Evolutionary conservation across 2,797 vertebrate genomes (phyloP), one percentile per base, ranked within the genome.

Genomic region (Sebastes alutus): DNA sequence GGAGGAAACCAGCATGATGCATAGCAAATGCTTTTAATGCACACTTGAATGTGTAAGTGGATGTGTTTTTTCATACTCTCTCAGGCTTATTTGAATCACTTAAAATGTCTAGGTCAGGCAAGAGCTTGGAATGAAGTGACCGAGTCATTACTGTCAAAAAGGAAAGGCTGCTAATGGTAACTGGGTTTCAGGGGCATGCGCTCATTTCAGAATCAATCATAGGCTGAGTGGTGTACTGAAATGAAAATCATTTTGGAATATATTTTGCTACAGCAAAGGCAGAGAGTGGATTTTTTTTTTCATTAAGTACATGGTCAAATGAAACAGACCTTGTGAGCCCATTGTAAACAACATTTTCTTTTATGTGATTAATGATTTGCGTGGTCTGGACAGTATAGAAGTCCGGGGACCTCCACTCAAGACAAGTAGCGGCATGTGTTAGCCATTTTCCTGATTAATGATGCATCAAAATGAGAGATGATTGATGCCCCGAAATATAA

Each of bases 381-480:
- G 32, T 76, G 76, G 80, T 88, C 82, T 93, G 84, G 81, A 89
- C 73, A 88, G 73, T 76, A 72, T 81, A 83, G 60, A 71, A 70
- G 72, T 80, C 10, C 32, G 69, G 30, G 81, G 72, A 87, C 84
- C 85, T 88, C 84, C 82, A 63, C 64, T 91, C 56, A 84, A 89
- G 80, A 92, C 79, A 87, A 89, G 88, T 78, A 89, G 87, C 75
- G 74, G 87, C 88, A 94, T 90, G 77, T 95, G 93, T 90, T 88
- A 92, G 73, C 77, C 75, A 91, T 95, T 95, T 92, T 65, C 70
- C 81, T 93, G 90, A 95, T 93, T 94, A 94, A 93, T 93, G 90
- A 92, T 81, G 80, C 87, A 91, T 94, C 81, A 87, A 80, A 94
- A 94, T 92, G 77, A 91, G 88, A 90, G 58, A 83, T 92, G 89